phyloP scores from a whole-genome alignment of 2,113 vertebrate species.

The Nibea coibor region DNA sequence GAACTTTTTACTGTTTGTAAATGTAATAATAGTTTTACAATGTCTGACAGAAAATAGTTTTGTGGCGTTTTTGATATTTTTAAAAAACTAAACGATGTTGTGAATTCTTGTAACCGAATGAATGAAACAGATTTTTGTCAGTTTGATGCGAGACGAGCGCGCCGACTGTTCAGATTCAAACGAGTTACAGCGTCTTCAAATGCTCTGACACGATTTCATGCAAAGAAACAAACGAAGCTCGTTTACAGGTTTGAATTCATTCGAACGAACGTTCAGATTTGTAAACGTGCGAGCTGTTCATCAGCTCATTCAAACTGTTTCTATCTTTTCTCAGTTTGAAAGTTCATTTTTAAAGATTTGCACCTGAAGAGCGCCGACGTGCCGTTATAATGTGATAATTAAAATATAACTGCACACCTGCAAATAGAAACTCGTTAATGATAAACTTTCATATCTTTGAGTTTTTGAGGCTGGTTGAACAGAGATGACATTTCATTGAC shows the following conservation, averaged over 20 bases:
- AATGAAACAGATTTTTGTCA: constrained; percentile 54
- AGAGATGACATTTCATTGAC: neutral
- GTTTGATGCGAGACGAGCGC: constrained; percentile 25
- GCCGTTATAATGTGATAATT: neutral
- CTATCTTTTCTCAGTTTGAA: too few species aligned
- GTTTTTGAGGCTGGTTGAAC: too few species aligned
- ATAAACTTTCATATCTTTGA: too few species aligned
- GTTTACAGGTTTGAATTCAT: constrained; percentile 34
- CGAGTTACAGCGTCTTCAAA: constrained; percentile 28
- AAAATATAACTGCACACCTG: neutral
- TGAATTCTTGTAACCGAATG: constrained; percentile 59
- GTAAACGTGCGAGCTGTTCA: neutral
- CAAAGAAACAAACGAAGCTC: neutral
- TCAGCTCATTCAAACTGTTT: neutral
- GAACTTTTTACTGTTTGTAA: constrained; percentile 81
- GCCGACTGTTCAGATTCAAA: neutral
- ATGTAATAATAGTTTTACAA: constrained; percentile 85
- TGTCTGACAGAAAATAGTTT: constrained; percentile 75
- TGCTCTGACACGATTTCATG: constrained; percentile 30
- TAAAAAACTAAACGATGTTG: constrained; percentile 55
- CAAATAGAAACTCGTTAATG: neutral
- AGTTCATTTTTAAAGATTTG: neutral
- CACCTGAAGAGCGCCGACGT: neutral
- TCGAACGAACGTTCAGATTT: neutral
- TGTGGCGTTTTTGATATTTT: constrained; percentile 83